Conservation (phyloP, 2,797 vertebrate genomes). For the Synaphobranchus kaupii region DNA sequence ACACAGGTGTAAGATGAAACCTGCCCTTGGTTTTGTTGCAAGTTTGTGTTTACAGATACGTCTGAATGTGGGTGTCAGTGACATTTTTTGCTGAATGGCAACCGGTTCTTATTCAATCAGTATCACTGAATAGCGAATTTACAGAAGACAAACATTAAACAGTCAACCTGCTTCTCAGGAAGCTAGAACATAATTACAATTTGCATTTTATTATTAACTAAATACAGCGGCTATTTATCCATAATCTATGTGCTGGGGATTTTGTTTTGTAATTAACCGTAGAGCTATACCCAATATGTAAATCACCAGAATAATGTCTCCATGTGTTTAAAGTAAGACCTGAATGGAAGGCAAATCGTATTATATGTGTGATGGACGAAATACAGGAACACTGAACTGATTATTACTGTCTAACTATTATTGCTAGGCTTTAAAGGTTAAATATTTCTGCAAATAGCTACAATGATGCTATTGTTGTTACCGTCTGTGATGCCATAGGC, state of each 20-base stretch:
- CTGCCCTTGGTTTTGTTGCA: not conserved
- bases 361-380: not conserved
- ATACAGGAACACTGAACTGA: not conserved
- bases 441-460: not conserved
- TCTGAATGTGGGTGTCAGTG: not conserved
- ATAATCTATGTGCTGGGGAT: not conserved
- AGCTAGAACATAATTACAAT: not conserved
- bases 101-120: not conserved
- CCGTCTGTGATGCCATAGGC: not conserved
- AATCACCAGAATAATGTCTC: not conserved
- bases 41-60: not conserved
- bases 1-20: not conserved
- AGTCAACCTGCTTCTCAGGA: not conserved
- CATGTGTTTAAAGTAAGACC: not conserved
- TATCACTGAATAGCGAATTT: not conserved
- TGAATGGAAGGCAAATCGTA: not conserved
- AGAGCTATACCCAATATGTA: not conserved
- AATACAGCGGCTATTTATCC: not conserved
- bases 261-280: not conserved
- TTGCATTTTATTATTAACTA: not conserved
- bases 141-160: not conserved
- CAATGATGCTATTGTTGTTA: not conserved
- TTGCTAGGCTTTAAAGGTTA: not conserved
- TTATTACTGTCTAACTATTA: not conserved
- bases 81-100: not conserved